Evolutionary conservation across 2,113 vertebrate species (phyloP).

Genomic region (Nerophis lumbriciformis): DNA sequence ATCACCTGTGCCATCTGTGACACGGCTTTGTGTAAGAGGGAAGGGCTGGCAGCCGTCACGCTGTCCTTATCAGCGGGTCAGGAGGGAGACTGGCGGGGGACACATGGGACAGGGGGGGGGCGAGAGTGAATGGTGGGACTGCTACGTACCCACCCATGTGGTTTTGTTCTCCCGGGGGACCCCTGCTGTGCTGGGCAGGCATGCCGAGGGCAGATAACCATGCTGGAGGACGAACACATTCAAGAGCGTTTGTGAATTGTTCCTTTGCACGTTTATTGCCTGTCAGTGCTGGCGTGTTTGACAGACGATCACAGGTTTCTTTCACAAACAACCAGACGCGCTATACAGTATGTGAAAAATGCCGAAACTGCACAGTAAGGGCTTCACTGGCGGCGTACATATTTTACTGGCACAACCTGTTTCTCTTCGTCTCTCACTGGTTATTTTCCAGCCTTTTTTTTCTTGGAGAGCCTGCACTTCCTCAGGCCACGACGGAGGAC

Average conservation of each 20-base stretch:
- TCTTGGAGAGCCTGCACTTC: slow-evolving; percentile 55
- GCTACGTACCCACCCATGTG: slow-evolving; percentile 30
- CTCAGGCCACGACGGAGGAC: slow-evolving; percentile 54
- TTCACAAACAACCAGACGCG: slow-evolving; percentile 11
- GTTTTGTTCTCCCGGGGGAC: slow-evolving; percentile 66
- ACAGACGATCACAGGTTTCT: slow-evolving; percentile 10
- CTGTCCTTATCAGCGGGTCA: slow-evolving; percentile 67
- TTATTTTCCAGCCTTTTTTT: slow-evolving; percentile 52
- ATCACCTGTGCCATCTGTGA: slow-evolving; percentile 54
- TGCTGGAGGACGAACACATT: slow-evolving; percentile 50
- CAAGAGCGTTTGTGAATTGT: slow-evolving; percentile 41
- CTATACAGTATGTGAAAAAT: slow-evolving; percentile 6
- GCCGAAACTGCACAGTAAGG: slow-evolving; percentile 2
- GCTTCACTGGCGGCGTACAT: slow-evolving; percentile 41
- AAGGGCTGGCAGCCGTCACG: slow-evolving; percentile 59
- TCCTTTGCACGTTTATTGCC: slow-evolving; percentile 30
- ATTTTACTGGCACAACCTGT: slow-evolving; percentile 63
- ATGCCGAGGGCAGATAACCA: slow-evolving; percentile 68
- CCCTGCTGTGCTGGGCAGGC: slow-evolving; percentile 68
- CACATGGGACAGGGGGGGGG: slow-evolving; percentile 2
- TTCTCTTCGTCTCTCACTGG: slow-evolving; percentile 63
- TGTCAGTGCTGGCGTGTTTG: slow-evolving; percentile 4
- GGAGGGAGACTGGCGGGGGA: slow-evolving; percentile 52
- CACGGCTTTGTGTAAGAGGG: slow-evolving; percentile 48
- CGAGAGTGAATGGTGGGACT: slow-evolving; percentile 42